Base-by-base conservation (phyloP, 2,888 invertebrate species). In the Pasiphila rectangulata region DNA sequence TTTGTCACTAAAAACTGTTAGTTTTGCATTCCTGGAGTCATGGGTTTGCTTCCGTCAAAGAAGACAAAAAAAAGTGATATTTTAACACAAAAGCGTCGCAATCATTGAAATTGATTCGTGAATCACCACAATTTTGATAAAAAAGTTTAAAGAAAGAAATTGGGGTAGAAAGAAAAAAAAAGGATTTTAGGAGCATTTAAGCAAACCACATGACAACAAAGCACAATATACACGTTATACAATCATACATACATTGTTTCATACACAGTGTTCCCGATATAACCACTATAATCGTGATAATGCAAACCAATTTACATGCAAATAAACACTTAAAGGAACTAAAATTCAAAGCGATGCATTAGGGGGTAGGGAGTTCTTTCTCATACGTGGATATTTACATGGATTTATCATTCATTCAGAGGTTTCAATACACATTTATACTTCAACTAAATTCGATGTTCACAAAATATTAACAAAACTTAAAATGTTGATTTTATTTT, bases 261-360 rank as follows among this genome's bases (percentile, higher is more conserved):
- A 37, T 20, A 48, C 46, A 48, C 40, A 51, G 54, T 59, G 52
- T 54, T 51, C 59, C 59, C 47, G 65, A 63, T 68, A 62, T 40
- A 49, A 49, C 41, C 47, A 24, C 48, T 49, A 48, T 69, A 61
- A 65, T 46, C 50, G 82, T 86, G 83, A 80, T 51, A 64, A 75
- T 69, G 86, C 88, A 88, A 88, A 87, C 78, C 70, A 88, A 77
- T 40, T 57, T 83, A 88, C 87, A 88, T 88, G 87, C 87, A 87
- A 87, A 86, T 78, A 64, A 83, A 86, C 79, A 86, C 76, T 67
- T 68, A 75, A 66, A 69, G 66, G 64, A 73, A 75, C 67, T 63
- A 73, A 81, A 79, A 74, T 63, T 69, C 66, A 54, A 87, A 86
- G 86, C 86, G 63, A 86, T 87, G 86, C 86, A 75, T 72, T 69